Conservation (phyloP, 2,113 vertebrate species). For the Rhodinocichla rosea region DNA sequence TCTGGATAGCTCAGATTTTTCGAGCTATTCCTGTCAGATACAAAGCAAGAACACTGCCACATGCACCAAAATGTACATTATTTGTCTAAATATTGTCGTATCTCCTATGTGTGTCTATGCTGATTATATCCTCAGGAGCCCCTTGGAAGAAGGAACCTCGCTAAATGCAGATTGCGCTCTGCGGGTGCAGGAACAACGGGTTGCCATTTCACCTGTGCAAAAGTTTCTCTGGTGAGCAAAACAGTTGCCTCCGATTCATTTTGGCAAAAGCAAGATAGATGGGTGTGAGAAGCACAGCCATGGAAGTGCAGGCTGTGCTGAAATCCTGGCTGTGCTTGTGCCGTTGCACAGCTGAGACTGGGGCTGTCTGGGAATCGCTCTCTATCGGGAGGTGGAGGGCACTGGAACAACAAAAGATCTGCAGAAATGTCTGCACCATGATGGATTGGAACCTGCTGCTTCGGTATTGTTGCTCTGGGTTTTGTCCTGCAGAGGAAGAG, state of each 20-base stretch:
- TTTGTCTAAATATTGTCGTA: background rate
- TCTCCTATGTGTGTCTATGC: background rate
- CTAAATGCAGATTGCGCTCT: slow-evolving; percentile 21
- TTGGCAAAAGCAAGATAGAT: background rate
- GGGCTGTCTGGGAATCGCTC: background rate
- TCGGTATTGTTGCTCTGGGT: background rate
- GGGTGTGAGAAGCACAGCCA: background rate
- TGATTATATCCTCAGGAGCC: slow-evolving; percentile 23
- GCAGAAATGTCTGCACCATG: background rate
- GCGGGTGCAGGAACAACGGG: background rate
- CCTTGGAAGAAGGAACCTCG: background rate
- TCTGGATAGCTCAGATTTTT: background rate
- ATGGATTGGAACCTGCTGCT: background rate
- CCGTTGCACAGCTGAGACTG: background rate
- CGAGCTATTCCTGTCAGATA: background rate
- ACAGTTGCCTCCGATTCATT: background rate
- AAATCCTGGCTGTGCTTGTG: background rate
- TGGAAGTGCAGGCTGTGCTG: background rate
- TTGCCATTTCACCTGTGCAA: slow-evolving; percentile 64
- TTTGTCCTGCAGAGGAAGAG: slow-evolving; percentile 35
- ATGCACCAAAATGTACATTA: background rate
- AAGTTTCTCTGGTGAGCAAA: slow-evolving; percentile 63
- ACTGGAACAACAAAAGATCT: background rate
- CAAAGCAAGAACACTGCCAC: background rate
- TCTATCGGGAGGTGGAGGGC: background rate